Conservation (phyloP, 30 jellyfish, hydroid and myxozoan genomes). For the Hydractinia echinata region DNA sequence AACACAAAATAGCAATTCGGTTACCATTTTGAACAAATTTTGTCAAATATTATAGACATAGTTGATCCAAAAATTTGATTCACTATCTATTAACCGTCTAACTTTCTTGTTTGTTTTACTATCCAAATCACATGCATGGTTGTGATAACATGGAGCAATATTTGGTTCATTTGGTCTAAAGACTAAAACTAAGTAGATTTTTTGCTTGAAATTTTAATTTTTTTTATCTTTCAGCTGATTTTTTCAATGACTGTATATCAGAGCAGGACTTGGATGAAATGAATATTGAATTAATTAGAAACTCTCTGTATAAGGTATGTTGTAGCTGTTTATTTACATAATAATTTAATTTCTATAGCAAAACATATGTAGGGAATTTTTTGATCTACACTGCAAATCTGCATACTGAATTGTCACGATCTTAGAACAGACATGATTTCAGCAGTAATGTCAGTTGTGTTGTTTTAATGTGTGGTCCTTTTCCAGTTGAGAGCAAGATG, state of each 20-base stretch:
- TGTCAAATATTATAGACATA: too few species aligned
- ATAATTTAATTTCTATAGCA: too few species aligned
- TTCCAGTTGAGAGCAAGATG: too few species aligned
- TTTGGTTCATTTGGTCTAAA: not conserved
- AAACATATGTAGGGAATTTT: too few species aligned
- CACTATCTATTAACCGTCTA: not conserved
- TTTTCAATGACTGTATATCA: conserved; percentile 90
- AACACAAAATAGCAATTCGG: too few species aligned
- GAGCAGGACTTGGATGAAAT: conserved; percentile 98
- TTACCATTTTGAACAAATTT: too few species aligned
- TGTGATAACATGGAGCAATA: not conserved
- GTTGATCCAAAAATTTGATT: not conserved
- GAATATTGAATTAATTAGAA: conserved; percentile 93
- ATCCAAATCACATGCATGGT: not conserved
- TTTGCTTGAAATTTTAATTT: not conserved
- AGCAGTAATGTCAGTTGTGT: too few species aligned
- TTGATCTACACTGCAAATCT: too few species aligned
- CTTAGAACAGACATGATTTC: too few species aligned
- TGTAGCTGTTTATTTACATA: not conserved
- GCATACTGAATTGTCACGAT: too few species aligned
- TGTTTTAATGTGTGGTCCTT: too few species aligned
- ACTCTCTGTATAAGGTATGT: conserved; percentile 78
- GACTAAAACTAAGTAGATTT: not conserved
- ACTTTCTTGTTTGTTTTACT: too few species aligned
- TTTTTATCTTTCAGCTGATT: conserved; percentile 64